Percentiles rank a stretch among this genome's conserved stretches.
phyloP scores from a whole-genome alignment of 2,888 invertebrate genomes.

The Zaprionus bogoriensis region DNA sequence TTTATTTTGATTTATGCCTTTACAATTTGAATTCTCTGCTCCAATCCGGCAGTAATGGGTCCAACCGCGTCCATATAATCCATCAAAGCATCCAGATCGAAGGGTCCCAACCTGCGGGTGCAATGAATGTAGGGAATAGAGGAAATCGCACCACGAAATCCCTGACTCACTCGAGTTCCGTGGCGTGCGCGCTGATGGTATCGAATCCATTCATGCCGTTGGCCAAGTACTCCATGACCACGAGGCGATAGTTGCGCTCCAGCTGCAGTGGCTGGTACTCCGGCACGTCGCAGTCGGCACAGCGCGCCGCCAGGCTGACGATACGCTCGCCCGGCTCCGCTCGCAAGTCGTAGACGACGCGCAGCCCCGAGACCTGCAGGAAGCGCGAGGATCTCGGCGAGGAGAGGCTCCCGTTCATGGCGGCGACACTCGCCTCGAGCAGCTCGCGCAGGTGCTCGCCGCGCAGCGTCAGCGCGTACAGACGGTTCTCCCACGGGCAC shows the following conservation, averaged over 20 bases:
- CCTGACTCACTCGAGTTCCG: slow-evolving; percentile 62
- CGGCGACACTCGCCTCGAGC: slow-evolving; percentile 85
- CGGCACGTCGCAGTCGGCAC: slow-evolving; percentile 87
- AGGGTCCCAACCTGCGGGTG: slow-evolving; percentile 65
- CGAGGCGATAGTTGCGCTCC: slow-evolving; percentile 85
- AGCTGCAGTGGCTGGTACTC: slow-evolving; percentile 85
- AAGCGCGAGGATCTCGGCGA: slow-evolving; percentile 61
- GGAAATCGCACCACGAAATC: background rate
- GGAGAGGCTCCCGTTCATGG: slow-evolving; percentile 51
- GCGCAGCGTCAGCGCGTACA: slow-evolving; percentile 88
- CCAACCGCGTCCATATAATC: slow-evolving; percentile 61
- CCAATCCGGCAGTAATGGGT: slow-evolving; percentile 60
- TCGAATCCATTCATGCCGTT: slow-evolving; percentile 88
- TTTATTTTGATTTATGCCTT: background rate
- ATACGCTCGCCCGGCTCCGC: slow-evolving; percentile 85
- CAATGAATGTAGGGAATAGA: background rate
- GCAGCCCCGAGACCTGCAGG: slow-evolving; percentile 85
- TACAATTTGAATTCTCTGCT: slow-evolving; percentile 62
- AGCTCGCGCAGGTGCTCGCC: slow-evolving; percentile 87
- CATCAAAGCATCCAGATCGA: slow-evolving; percentile 74
- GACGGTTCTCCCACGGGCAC: slow-evolving; percentile 90
- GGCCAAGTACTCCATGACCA: slow-evolving; percentile 86
- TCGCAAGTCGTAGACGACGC: slow-evolving; percentile 84
- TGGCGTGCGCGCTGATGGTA: slow-evolving; percentile 81
- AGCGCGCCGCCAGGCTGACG: slow-evolving; percentile 84